Percentiles rank a stretch among this genome's conserved stretches.
These are phyloP conservation scores for Callospermophilus lateralis DNA, from an alignment of 2,113 vertebrate species.

Conservation along the genomic window DNA sequence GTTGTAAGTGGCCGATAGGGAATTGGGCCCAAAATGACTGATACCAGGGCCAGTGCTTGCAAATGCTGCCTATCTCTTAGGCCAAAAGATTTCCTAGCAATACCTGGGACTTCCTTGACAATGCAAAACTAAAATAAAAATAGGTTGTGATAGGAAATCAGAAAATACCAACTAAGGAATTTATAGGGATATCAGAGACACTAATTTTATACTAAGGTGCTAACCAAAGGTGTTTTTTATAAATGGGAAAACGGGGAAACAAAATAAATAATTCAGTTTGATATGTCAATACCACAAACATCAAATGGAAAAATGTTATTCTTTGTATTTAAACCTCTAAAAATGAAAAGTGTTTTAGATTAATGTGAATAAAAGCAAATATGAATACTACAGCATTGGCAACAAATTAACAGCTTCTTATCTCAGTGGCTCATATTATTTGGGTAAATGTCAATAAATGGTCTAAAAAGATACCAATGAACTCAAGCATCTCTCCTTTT, in stretches of 20 bases:
- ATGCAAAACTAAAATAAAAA: neutral
- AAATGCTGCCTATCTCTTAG: neutral
- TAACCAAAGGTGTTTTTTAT: conserved; percentile 24
- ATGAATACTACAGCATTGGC: neutral
- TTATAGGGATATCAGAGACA: neutral
- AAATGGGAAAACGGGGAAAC: neutral
- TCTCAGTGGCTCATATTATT: conserved; percentile 22
- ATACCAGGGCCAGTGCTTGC: neutral
- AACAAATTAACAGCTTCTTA: conserved; percentile 32
- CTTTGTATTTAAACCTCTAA: conserved; percentile 14
- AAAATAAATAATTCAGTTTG: neutral
- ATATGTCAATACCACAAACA: neutral
- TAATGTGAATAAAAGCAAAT: neutral
- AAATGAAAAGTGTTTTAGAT: neutral
- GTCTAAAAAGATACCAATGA: neutral
- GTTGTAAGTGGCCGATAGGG: neutral
- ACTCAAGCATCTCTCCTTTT: neutral
- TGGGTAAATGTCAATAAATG: neutral
- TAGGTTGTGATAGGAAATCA: neutral
- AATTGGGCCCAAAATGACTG: neutral
- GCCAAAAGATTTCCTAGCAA: neutral
- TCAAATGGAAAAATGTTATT: neutral
- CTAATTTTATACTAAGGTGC: conserved; percentile 10
- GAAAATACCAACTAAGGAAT: conserved; percentile 3
- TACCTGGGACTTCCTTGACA: neutral